phyloP scores from a whole-genome alignment of 2,113 vertebrate species.

The Chelonoidis abingdonii region DNA sequence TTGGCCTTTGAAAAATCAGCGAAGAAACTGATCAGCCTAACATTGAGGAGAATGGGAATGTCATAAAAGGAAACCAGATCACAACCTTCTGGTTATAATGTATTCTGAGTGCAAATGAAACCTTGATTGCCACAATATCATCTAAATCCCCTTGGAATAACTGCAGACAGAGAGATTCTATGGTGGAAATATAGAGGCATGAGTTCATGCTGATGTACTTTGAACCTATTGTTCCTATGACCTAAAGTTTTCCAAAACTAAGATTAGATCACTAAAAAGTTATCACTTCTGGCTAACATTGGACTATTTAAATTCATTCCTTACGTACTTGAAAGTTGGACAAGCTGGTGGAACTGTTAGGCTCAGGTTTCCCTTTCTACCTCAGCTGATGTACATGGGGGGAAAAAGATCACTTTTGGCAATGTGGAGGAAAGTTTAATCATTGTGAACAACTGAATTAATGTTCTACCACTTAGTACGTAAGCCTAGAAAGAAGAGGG shows the following conservation, averaged over 20 bases:
- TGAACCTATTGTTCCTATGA: background rate
- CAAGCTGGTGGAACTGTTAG: no score
- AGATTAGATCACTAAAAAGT: background rate
- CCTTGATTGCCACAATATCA: background rate
- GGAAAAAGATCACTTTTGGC: no score
- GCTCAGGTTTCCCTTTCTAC: no score
- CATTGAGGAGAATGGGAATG: background rate
- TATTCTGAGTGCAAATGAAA: slow-evolving; percentile 33
- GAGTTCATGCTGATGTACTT: background rate
- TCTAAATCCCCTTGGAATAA: background rate
- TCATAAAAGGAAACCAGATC: background rate
- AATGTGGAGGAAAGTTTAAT: no score
- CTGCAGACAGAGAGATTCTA: background rate
- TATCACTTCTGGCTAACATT: rapidly evolving
- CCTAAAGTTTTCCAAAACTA: no score
- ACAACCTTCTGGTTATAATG: background rate
- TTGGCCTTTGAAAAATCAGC: background rate
- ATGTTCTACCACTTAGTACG: no score
- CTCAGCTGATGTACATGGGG: no score
- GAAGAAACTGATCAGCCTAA: background rate
- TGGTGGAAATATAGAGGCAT: background rate
- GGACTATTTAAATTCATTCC: background rate
- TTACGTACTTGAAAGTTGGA: background rate
- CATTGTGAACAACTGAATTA: no score
- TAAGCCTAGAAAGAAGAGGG: no score